A percentile compares a stretch with the other conserved stretches of the same genome.
Conservation (phyloP, 2,888 invertebrate species). For the Andrena praecox region DNA sequence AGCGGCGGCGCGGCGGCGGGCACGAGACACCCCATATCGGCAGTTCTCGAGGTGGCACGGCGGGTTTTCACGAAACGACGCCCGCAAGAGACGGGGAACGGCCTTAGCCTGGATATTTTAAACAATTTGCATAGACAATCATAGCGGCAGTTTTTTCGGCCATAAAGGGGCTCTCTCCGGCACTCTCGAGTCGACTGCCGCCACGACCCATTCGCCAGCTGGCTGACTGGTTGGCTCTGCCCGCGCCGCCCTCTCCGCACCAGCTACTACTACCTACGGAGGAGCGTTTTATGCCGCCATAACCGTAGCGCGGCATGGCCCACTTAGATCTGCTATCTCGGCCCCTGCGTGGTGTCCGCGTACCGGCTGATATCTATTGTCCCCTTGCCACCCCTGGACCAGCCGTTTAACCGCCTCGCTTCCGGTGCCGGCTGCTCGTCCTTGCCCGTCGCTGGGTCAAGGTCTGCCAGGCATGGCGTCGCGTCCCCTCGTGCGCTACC, state of each 20-base stretch:
- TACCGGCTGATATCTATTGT: slow-evolving; percentile 82
- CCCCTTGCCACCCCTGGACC: slow-evolving; percentile 71
- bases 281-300: slow-evolving; percentile 84
- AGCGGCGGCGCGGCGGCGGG: background rate
- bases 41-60: slow-evolving; percentile 18
- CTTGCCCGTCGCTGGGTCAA: slow-evolving; percentile 69
- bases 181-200: slow-evolving; percentile 78
- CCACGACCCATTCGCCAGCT: slow-evolving; percentile 59
- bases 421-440: slow-evolving; percentile 63
- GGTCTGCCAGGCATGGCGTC: slow-evolving; percentile 47
- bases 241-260: slow-evolving; percentile 64
- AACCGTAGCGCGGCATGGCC: slow-evolving; percentile 84
- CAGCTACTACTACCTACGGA: slow-evolving; percentile 57
- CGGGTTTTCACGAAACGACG: slow-evolving; percentile 49
- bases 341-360: slow-evolving; percentile 73
- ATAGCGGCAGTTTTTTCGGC: slow-evolving; percentile 84
- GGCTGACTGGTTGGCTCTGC: slow-evolving; percentile 64
- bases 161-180: slow-evolving; percentile 81
- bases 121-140: slow-evolving; percentile 85
- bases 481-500: slow-evolving; percentile 7
- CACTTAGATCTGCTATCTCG: slow-evolving; percentile 85
- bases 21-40: slow-evolving; percentile 17
- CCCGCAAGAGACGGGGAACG: slow-evolving; percentile 52
- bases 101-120: slow-evolving; percentile 81
- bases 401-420: slow-evolving; percentile 62